Evolutionary conservation across 2,888 invertebrate species (phyloP).

Genomic region (Gisinianus flammeolus): DNA sequence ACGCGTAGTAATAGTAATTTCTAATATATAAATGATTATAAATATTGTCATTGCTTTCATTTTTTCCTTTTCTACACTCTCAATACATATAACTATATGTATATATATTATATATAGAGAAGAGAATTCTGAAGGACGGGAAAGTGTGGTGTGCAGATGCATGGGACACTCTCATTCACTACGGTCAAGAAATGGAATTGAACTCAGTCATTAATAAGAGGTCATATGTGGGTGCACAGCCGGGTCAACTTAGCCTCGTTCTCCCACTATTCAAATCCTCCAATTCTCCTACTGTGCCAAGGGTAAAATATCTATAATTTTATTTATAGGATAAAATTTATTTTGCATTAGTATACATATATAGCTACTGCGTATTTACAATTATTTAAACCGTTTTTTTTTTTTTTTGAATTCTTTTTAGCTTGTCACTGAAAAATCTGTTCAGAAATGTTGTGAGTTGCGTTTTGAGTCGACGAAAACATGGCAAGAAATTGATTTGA

Average conservation of each 20-base stretch:
- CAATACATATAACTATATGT: neutral
- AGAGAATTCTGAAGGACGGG: slow-evolving; percentile 55
- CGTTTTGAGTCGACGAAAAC: slow-evolving; percentile 54
- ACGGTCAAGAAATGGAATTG: slow-evolving; percentile 54
- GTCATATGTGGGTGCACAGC: slow-evolving; percentile 58
- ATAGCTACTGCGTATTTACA: too few relatives aligned
- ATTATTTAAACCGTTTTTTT: too few relatives aligned
- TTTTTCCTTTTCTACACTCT: neutral
- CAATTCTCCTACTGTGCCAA: slow-evolving; percentile 48
- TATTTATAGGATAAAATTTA: too few relatives aligned
- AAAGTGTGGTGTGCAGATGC: slow-evolving; percentile 58
- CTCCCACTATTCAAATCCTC: slow-evolving; percentile 56
- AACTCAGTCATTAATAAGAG: slow-evolving; percentile 54
- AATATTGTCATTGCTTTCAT: neutral
- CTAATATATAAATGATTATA: neutral
- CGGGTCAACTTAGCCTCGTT: slow-evolving; percentile 56
- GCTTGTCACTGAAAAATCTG: slow-evolving; percentile 57
- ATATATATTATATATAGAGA: slow-evolving; percentile 28
- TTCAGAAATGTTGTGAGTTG: slow-evolving; percentile 57
- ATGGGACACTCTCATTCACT: slow-evolving; percentile 51
- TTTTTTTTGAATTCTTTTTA: slow-evolving; percentile 39
- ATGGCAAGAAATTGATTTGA: slow-evolving; percentile 57
- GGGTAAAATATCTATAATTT: too few relatives aligned
- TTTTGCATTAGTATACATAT: too few relatives aligned
- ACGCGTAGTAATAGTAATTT: neutral